These are phyloP conservation scores for Podotricha telesiphe DNA, from an alignment of 2,888 invertebrate species.

Conservation along the genomic window DNA sequence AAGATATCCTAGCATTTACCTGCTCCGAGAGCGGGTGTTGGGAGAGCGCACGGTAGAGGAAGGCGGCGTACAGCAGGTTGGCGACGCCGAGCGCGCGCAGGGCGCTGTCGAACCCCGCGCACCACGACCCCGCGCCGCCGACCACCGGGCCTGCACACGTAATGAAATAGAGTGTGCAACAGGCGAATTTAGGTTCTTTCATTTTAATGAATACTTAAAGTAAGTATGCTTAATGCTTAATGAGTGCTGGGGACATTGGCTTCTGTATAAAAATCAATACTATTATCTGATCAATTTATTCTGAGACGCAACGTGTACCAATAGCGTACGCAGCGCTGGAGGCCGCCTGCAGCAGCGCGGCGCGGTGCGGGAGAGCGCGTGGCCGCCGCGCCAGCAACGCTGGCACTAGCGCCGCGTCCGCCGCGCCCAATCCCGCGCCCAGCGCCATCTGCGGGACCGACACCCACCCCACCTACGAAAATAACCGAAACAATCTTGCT, in stretches of 20 bases:
- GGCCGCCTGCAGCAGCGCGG: constrained; percentile 71
- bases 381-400: constrained; percentile 70
- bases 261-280: too few relatives aligned
- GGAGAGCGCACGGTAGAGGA: constrained; percentile 61
- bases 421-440: constrained; percentile 68
- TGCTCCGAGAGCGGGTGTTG: constrained; percentile 62
- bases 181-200: too few relatives aligned
- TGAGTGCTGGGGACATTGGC: too few relatives aligned
- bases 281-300: too few relatives aligned
- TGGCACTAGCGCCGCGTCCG: constrained; percentile 74
- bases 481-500: constrained; percentile 4
- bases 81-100: constrained; percentile 65
- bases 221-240: too few relatives aligned
- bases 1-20: constrained; percentile 48
- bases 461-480: constrained; percentile 55
- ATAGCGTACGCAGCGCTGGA: constrained; percentile 68
- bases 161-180: too few relatives aligned
- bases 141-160: constrained; percentile 63
- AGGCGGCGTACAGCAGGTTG: constrained; percentile 67
- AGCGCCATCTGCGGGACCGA: constrained; percentile 69
- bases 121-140: constrained; percentile 66
- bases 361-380: constrained; percentile 56
- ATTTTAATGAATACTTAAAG: too few relatives aligned
- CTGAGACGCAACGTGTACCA: too few relatives aligned
- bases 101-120: constrained; percentile 62